Conservation (phyloP, 92 coral and sea anemone genomes). For the Parazoanthus swiftii region DNA sequence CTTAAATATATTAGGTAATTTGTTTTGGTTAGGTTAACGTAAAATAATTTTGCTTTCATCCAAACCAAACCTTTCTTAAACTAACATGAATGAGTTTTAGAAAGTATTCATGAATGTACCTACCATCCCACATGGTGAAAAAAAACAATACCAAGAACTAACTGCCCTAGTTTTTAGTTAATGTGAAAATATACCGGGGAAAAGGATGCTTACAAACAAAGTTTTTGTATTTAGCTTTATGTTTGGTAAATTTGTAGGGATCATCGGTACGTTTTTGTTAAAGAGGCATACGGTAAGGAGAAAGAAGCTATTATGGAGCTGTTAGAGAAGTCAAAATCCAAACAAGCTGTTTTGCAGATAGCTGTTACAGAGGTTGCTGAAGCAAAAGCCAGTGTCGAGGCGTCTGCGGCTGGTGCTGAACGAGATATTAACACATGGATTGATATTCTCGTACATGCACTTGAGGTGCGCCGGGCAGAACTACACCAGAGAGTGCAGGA, state of each 20-base stretch:
- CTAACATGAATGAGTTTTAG: too few relatives aligned
- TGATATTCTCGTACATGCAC: background rate
- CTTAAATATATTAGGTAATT: too few relatives aligned
- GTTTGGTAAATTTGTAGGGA: background rate
- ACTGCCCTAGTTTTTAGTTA: too few relatives aligned
- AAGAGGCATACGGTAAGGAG: constrained; percentile 40
- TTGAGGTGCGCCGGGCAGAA: constrained; percentile 10
- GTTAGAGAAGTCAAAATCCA: constrained; percentile 30
- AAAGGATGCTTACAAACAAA: too few relatives aligned
- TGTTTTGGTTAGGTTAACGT: too few relatives aligned
- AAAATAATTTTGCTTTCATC: too few relatives aligned
- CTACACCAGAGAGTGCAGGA: constrained; percentile 4
- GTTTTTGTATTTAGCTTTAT: too few relatives aligned
- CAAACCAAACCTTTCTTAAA: too few relatives aligned
- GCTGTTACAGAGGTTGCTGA: constrained; percentile 7
- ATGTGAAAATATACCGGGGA: too few relatives aligned
- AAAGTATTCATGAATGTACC: too few relatives aligned
- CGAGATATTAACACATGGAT: constrained; percentile 4
- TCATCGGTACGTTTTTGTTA: constrained; percentile 49
- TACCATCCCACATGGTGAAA: too few relatives aligned
- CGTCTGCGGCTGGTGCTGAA: background rate
- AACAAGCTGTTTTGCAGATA: constrained; percentile 7
- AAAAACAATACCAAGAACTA: too few relatives aligned
- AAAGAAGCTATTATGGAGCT: constrained; percentile 40
- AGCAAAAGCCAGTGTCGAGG: constrained; percentile 6